Base-by-base conservation (phyloP, 2,797 vertebrate species). In the Enteromius trimaculatus region DNA sequence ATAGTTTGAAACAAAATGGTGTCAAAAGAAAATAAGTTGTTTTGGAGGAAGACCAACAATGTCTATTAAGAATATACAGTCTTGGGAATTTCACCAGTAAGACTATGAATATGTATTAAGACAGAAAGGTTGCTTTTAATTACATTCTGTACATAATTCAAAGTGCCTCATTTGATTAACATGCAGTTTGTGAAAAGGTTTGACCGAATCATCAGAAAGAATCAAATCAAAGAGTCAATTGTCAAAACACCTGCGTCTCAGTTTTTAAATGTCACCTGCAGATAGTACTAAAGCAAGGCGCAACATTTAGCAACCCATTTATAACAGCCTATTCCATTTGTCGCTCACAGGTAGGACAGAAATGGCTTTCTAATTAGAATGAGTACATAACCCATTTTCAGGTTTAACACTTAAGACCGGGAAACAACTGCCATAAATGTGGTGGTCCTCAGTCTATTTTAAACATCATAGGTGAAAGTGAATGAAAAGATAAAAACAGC, bases 371-470 rank as follows among this genome's bases (percentile, higher is more conserved):
- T 60, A 77, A 60, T 77, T 77, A 55, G 71, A 51, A 53, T 53
- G 29, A 55, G 49, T n/a, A n/a, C 70, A 53, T 58, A 76, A 58
- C n/a, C 51, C 51, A 76, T 78, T 66, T 79, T 51, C 17, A 68
- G 3, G 21, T 26, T 68, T 68, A 37, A 79, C 62, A 19, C 47
- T 79, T 79, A 23, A 53, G 29, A 39, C 7, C 16, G 74, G 53
- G 34, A 39, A 39, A 58, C 34, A 76, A 39, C 77, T 79, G 29
- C 2, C 1, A 65, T 34, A 66, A 37, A 51, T 37, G 19, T 66
- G 10, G 26, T 31, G 26, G 49, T 75, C 11, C 6, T 55, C 21
- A 1, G 47, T 74, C 53, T 53, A 74, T 37, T 58, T 58, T 37
- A 58, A 8, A 34, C 8, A 17, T 77, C 8, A 16, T 23, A 17